Percentiles rank a stretch among this genome's conserved stretches.
phyloP scores from a whole-genome alignment of 2,797 vertebrate species.

The Pristis pectinata region DNA sequence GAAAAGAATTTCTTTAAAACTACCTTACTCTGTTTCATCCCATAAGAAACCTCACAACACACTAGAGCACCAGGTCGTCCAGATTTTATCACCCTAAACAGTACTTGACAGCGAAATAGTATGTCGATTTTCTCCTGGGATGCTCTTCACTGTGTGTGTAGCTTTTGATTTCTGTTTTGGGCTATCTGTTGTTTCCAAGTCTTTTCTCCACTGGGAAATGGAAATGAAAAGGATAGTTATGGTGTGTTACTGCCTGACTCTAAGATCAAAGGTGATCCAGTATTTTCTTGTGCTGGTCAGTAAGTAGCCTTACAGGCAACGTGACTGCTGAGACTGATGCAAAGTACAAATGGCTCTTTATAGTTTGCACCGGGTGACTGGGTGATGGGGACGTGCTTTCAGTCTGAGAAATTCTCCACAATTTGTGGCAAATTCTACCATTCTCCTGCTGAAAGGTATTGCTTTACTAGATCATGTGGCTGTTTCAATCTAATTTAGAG shows the following conservation, averaged over 20 bases:
- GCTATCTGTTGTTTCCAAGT: neutral
- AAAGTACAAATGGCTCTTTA: no score
- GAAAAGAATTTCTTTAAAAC: neutral
- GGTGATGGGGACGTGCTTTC: no score
- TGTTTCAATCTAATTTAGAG: no score
- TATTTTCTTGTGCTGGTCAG: no score
- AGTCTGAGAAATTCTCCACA: no score
- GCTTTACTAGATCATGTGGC: no score
- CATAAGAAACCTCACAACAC: neutral
- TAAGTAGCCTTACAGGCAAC: no score
- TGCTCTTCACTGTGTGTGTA: neutral
- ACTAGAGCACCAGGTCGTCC: neutral
- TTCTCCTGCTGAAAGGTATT: no score
- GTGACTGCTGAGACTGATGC: no score
- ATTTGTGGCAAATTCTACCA: no score
- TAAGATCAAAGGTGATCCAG: neutral
- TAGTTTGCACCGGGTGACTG: no score
- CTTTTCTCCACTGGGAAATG: neutral
- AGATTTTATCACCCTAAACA: neutral
- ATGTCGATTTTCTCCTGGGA: neutral
- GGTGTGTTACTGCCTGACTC: neutral
- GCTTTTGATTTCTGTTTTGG: neutral
- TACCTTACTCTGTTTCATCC: neutral
- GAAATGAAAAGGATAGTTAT: neutral
- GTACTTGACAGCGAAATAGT: neutral